Evolutionary conservation across 2,888 invertebrate genomes (phyloP), one percentile per base, ranked within the genome.

Genomic region (Cantharis nigra): DNA sequence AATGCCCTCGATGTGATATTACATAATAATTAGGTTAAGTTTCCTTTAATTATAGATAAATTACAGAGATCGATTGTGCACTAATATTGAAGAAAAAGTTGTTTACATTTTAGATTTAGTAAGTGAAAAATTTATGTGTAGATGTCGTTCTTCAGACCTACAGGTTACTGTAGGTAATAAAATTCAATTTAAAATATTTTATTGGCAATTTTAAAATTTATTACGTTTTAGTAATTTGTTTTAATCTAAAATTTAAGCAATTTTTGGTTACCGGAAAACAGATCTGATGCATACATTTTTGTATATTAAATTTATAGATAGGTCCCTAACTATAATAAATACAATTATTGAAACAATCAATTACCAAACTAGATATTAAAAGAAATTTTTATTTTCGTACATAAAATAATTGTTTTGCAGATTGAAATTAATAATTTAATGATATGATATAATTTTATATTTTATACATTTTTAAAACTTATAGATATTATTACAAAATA

Each of bases 1-100:
- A 81, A 82, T 83, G 83, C 81, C 78, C 80, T 85, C 76, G 82
- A 84, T 85, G 85, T 85, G 85, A 85, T 85, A 84, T 84, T 82
- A 82, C 80, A 69, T 69, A 71, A 76, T 20, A 23, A 26, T 30
- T 71, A 71, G 71, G 26, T 71, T 71, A 71, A 71, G 62, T 72
- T 72, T 49, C 23, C 20, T 63, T 30, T 62, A 67, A 76, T 23
- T 67, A 33, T 75, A 65, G n/a, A 49, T 49, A 49, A 49, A 49
- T 49, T 49, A 49, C 49, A 49, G 49, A 49, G n/a, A 49, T 49
- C 49, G 49, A n/a, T 49, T 5, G 13, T 49, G 49, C 49, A 49
- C 49, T n/a, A 49, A 49, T 49, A n/a, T 49, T n/a, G 5, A n/a
- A 49, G n/a, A 49, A 49, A 49, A 49, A 49, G 49, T 49, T 49